phyloP scores from a whole-genome alignment of 2,113 vertebrate genomes.

The Syrrhaptes paradoxus region DNA sequence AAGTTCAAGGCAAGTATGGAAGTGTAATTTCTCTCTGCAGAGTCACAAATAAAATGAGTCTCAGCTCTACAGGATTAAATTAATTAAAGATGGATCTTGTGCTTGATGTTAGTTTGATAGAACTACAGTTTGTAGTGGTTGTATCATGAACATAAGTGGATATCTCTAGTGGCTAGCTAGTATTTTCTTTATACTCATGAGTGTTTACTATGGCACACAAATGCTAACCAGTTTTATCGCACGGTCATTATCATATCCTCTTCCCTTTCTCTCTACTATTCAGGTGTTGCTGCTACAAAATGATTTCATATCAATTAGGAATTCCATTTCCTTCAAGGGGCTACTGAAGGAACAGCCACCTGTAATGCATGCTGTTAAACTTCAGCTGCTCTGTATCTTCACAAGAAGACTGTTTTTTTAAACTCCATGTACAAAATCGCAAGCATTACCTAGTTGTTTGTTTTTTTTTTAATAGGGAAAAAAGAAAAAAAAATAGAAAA shows the following conservation, averaged over 20 bases:
- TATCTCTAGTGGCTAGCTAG: slow-evolving; percentile 72
- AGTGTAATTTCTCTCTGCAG: slow-evolving; percentile 70
- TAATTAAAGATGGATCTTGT: slow-evolving; percentile 73
- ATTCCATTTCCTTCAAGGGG: slow-evolving; percentile 59
- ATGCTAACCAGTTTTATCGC: slow-evolving; percentile 70
- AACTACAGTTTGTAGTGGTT: slow-evolving; percentile 69
- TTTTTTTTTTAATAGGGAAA: background rate
- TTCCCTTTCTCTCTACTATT: slow-evolving; percentile 50
- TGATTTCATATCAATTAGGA: slow-evolving; percentile 56
- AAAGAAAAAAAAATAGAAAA: background rate
- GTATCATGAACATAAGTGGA: slow-evolving; percentile 72
- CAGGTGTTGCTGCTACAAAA: slow-evolving; percentile 52
- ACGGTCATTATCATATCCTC: slow-evolving; percentile 61
- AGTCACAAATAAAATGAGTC: slow-evolving; percentile 71
- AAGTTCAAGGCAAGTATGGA: slow-evolving; percentile 73
- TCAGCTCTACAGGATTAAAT: slow-evolving; percentile 72
- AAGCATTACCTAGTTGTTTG: background rate
- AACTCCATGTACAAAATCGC: background rate
- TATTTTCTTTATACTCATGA: slow-evolving; percentile 69
- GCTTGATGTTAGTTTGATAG: slow-evolving; percentile 71
- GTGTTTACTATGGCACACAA: slow-evolving; percentile 66
- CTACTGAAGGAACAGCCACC: slow-evolving; percentile 40
- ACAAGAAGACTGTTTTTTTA: background rate
- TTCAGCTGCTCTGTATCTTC: background rate
- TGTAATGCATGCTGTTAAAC: slow-evolving; percentile 43